Base-by-base conservation (phyloP, 2,797 vertebrate genomes). In the Allobates femoralis region DNA sequence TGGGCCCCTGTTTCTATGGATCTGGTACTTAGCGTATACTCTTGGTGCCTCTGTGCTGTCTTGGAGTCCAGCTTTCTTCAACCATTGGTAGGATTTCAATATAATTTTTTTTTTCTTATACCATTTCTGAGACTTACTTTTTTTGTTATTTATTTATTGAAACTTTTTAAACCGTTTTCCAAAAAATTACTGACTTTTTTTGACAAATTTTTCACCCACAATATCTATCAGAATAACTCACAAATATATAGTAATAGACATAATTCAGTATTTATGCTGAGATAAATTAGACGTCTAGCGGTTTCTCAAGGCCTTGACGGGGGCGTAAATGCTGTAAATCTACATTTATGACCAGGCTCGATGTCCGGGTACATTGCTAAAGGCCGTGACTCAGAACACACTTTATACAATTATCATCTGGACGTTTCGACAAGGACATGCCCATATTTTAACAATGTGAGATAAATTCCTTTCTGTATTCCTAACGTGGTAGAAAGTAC, bases 281-380 rank as follows among this genome's bases (percentile, higher is more conserved):
- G 28, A 28, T 37, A 28, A 15, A 74, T 56, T 37, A 16, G 14
- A 2, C 0, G 19, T 12, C 32, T 8, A 56, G 53, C n/a, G 51
- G 32, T 66, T 69, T 73, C 74, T 53, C 34, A 73, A 81, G 80
- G 67, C 85, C 84, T 85, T 90, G 81, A 30, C 28, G 67, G 26
- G n/a, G 11, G 55, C 32, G 80, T 46, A 46, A 60, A 37, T 83
- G 84, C 34, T 53, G 69, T 88, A 86, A 75, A 76, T 82, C 84
- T 84, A 46, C 18, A 56, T 87, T 86, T 83, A 86, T 90, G 83
- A 89, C 88, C 73, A 60, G 11, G 11, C 18, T 73, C 67, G 21
- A 5, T 69, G 75, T 79, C 67, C 62, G 58, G 56, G 50, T 34
- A 74, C 55, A 50, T n/a, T 66, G 85, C 26, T 81, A 85, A 85